Conservation (phyloP, 2,888 invertebrate species). For the Allacma fusca region DNA sequence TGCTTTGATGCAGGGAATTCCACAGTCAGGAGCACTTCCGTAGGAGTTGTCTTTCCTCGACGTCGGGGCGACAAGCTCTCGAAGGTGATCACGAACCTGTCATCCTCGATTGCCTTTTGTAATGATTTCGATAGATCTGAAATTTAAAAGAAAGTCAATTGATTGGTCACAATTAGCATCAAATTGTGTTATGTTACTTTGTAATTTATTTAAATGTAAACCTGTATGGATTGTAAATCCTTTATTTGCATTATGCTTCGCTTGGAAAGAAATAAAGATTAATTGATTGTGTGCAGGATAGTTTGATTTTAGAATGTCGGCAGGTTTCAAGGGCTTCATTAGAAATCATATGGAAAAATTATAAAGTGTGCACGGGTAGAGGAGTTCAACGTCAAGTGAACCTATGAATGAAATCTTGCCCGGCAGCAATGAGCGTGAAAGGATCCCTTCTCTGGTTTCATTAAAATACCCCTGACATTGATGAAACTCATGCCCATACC, state of each 20-base stretch:
- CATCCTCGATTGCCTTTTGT: conserved; percentile 59
- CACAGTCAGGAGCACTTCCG: conserved; percentile 69
- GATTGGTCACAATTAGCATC: neutral
- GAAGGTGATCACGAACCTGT: conserved; percentile 60
- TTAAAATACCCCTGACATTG: conserved; percentile 30
- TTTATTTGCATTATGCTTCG: too few relatives aligned
- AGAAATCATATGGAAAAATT: too few relatives aligned
- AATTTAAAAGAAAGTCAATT: conserved; percentile 1
- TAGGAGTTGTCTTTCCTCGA: conserved; percentile 59
- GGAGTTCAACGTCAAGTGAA: too few relatives aligned
- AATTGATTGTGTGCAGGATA: too few relatives aligned
- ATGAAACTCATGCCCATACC: neutral
- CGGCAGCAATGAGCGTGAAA: too few relatives aligned
- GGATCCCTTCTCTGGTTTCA: conserved; percentile 27
- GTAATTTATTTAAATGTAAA: neutral
- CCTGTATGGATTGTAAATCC: neutral
- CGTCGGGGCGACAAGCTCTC: conserved; percentile 58
- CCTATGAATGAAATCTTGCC: too few relatives aligned
- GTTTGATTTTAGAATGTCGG: too few relatives aligned
- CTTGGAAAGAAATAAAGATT: too few relatives aligned
- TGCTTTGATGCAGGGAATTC: conserved; percentile 69
- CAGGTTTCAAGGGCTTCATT: too few relatives aligned
- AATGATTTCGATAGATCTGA: conserved; percentile 59
- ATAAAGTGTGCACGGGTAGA: too few relatives aligned
- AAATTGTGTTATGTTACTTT: too few relatives aligned